Conservation (phyloP, 2,113 vertebrate species). For the Scortum barcoo region DNA sequence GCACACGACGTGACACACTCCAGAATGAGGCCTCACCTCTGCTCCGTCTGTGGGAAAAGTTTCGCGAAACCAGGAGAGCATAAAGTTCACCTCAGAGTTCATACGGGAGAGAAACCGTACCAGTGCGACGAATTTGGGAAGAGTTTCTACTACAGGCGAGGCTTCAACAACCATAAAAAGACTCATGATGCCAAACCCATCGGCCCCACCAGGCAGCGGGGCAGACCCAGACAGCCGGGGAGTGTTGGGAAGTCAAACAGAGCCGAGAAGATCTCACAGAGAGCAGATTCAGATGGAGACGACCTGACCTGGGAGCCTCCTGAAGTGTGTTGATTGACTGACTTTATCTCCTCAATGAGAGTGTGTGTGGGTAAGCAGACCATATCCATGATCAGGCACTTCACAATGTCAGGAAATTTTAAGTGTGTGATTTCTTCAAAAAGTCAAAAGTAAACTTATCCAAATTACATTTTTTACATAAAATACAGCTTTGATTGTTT, state of each 20-base stretch:
- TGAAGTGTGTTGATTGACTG: background rate
- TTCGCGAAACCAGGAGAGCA: background rate
- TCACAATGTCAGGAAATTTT: no score
- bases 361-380: background rate
- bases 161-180: conserved; percentile 6
- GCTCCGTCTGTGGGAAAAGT: background rate
- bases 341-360: background rate
- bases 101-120: background rate
- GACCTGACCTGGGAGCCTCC: conserved; percentile 14
- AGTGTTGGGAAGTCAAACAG: background rate
- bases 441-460: no score
- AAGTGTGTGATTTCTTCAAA: no score
- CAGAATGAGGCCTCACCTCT: background rate
- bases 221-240: background rate
- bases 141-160: conserved; percentile 1
- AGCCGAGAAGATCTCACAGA: no score
- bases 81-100: conserved; percentile 6
- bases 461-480: no score
- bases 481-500: no score
- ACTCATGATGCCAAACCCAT: background rate
- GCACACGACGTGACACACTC: background rate
- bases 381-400: no score
- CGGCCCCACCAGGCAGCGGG: conserved; percentile 3
- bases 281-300: conserved; percentile 10
- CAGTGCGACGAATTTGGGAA: background rate